phyloP scores from a whole-genome alignment of 2,797 vertebrate genomes.

The Pempheris klunzingeri region DNA sequence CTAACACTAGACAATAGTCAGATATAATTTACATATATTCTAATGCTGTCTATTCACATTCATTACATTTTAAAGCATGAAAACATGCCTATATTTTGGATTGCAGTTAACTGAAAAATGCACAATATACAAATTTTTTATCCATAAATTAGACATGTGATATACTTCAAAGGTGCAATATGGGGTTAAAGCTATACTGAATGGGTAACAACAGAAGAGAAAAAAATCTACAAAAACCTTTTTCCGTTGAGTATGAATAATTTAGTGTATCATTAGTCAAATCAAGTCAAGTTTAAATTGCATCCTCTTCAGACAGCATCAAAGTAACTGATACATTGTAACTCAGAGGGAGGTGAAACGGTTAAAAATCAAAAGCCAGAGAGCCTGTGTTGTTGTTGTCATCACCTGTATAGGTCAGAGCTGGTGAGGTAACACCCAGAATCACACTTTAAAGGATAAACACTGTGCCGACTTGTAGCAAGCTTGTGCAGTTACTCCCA shows the following conservation, averaged over 20 bases:
- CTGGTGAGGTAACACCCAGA: constrained; percentile 47
- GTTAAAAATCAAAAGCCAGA: constrained; percentile 38
- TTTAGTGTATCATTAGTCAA: not conserved
- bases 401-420: constrained; percentile 44
- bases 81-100: constrained; percentile 11
- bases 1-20: not conserved
- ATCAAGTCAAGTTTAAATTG: not conserved
- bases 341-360: not conserved
- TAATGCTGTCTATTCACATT: constrained; percentile 10
- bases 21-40: not conserved
- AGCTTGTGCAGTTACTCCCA: constrained; percentile 40
- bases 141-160: not conserved
- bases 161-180: not conserved
- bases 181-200: not conserved
- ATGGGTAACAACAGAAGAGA: not conserved
- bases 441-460: constrained; percentile 41
- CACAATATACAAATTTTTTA: constrained; percentile 3
- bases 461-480: constrained; percentile 18
- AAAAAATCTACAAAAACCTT: not conserved
- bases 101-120: constrained; percentile 15
- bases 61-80: not conserved
- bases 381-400: constrained; percentile 25
- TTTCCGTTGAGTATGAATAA: constrained; percentile 8
- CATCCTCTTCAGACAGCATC: constrained; percentile 21
- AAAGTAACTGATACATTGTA: constrained; percentile 1